Percentiles rank a stretch among this genome's conserved stretches.
phyloP scores from a whole-genome alignment of 2,797 vertebrate genomes.

The Micropoecilia bifurca region DNA sequence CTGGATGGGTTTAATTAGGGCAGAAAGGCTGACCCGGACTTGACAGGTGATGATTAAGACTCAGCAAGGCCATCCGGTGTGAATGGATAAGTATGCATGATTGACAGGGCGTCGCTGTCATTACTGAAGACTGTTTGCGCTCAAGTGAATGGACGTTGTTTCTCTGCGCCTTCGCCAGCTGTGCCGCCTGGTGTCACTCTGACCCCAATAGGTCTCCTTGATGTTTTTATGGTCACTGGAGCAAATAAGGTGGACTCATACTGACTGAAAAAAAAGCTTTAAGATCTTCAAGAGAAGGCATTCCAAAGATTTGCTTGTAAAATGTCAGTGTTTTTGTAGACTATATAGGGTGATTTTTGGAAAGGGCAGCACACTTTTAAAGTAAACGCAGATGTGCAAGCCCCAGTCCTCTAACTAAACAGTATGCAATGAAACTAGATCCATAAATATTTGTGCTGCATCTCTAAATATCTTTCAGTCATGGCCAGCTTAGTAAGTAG shows the following conservation, averaged over 20 bases:
- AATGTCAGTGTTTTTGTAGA: slow-evolving; percentile 12
- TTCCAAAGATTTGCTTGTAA: background rate
- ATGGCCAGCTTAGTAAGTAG: background rate
- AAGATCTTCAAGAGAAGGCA: background rate
- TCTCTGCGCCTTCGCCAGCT: slow-evolving; percentile 22
- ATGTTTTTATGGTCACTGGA: background rate
- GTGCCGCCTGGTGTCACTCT: slow-evolving; percentile 21
- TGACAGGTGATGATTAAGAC: slow-evolving; percentile 27
- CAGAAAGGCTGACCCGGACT: slow-evolving; percentile 43
- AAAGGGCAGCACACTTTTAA: background rate
- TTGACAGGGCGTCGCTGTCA: slow-evolving; percentile 25
- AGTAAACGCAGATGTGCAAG: background rate
- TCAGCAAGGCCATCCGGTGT: slow-evolving; percentile 15
- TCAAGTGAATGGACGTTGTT: slow-evolving; percentile 17
- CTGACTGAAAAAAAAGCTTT: slow-evolving; percentile 26
- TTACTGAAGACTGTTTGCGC: background rate
- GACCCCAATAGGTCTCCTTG: slow-evolving; percentile 58
- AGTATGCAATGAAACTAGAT: slow-evolving; percentile 2
- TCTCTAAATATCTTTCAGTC: background rate
- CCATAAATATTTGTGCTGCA: slow-evolving; percentile 6
- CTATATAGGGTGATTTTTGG: background rate
- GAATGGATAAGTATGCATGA: slow-evolving; percentile 28
- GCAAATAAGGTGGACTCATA: slow-evolving; percentile 17
- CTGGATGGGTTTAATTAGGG: slow-evolving; percentile 1
- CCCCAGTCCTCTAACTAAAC: background rate